phyloP scores from a whole-genome alignment of 2,113 vertebrate species.

The Microtus pennsylvanicus region DNA sequence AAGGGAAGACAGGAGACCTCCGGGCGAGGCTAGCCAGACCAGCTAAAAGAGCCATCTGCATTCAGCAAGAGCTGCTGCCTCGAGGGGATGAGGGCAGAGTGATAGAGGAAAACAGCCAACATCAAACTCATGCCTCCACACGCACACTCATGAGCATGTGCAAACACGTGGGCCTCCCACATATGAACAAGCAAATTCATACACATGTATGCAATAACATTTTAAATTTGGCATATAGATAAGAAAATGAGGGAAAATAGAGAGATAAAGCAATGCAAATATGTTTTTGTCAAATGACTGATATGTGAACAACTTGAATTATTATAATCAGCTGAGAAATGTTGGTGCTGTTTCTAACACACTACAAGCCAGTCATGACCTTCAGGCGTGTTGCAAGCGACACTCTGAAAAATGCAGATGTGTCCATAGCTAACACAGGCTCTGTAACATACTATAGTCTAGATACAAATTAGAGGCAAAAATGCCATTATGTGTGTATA shows the following conservation, averaged over 20 bases:
- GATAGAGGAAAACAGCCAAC: background rate
- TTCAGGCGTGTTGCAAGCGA: background rate
- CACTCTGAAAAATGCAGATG: background rate
- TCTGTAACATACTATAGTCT: background rate
- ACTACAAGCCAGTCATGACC: background rate
- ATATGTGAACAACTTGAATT: background rate
- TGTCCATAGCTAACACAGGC: background rate
- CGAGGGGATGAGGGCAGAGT: fast-evolving
- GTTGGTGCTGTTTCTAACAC: background rate
- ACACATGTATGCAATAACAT: background rate
- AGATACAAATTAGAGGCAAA: background rate
- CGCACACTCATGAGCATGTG: background rate
- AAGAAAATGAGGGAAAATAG: background rate
- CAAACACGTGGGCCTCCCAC: background rate
- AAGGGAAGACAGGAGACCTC: background rate
- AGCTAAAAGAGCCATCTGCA: background rate
- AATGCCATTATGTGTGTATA: too few relatives aligned
- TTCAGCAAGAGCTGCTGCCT: background rate
- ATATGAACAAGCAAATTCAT: background rate
- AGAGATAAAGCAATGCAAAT: background rate
- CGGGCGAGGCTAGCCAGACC: background rate
- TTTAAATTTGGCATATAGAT: background rate
- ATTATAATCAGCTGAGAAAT: background rate
- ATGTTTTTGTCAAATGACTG: background rate
- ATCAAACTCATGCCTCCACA: background rate